Evolutionary conservation across 2,113 vertebrate species (phyloP).

Genomic region (Heptranchias perlo): DNA sequence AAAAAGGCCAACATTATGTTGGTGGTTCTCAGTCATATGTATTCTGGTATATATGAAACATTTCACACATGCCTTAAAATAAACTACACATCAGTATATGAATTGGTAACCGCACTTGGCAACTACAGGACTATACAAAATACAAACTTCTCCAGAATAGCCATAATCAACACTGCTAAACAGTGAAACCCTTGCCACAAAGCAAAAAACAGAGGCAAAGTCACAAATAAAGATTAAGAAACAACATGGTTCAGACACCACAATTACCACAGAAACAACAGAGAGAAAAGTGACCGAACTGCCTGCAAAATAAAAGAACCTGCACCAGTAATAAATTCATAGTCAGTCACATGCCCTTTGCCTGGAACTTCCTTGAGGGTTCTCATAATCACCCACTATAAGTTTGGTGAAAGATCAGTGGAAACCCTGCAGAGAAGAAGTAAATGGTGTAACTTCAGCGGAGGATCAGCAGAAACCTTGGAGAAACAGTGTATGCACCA

Average conservation of each 20-base stretch:
- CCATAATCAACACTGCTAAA: not conserved
- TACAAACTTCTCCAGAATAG: not conserved
- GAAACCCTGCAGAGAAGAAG: not conserved
- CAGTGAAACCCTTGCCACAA: not conserved
- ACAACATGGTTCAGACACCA: not conserved
- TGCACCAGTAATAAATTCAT: not conserved
- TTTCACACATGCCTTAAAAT: constrained; percentile 1
- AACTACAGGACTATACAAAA: not conserved
- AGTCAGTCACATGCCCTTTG: not conserved
- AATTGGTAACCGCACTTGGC: not conserved
- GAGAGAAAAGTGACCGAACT: not conserved
- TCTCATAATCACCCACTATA: not conserved
- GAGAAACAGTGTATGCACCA: not conserved
- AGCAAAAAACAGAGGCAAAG: not conserved
- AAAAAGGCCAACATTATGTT: not conserved
- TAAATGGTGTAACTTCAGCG: not conserved
- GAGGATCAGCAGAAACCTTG: not conserved
- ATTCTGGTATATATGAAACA: not conserved
- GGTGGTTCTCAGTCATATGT: not conserved
- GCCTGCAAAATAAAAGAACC: not conserved
- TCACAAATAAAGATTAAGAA: not conserved
- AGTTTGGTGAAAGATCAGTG: not conserved
- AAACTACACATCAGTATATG: not conserved
- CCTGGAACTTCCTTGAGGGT: not conserved
- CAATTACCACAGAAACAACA: not conserved